phyloP scores from a whole-genome alignment of 2,888 invertebrate genomes.

The Papilio protenor region DNA sequence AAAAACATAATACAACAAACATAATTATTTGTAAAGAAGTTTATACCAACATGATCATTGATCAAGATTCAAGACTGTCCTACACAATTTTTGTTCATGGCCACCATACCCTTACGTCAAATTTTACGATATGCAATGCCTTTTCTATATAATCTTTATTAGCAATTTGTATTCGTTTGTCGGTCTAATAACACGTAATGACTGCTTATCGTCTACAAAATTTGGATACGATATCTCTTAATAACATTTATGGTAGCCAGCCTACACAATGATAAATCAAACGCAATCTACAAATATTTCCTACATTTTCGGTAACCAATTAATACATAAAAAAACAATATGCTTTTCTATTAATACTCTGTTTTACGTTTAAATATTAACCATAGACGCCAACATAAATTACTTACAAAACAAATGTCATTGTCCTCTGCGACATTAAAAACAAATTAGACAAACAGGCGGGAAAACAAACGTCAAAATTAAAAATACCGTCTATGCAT shows the following conservation, averaged over 20 bases:
- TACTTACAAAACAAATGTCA: not conserved
- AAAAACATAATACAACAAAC: not conserved
- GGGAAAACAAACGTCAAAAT: constrained; percentile 28
- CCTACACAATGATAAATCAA: constrained; percentile 19
- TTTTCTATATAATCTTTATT: constrained; percentile 28
- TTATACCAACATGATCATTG: not conserved
- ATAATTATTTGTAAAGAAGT: not conserved
- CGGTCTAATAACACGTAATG: constrained; percentile 31
- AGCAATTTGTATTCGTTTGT: constrained; percentile 34
- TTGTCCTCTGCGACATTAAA: not conserved
- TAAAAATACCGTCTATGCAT: constrained; percentile 46
- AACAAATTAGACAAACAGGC: constrained; percentile 3
- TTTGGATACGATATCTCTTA: constrained; percentile 25
- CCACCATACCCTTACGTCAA: constrained; percentile 24
- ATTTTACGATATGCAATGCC: constrained; percentile 22
- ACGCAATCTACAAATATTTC: constrained; percentile 10
- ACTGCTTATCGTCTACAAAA: constrained; percentile 21
- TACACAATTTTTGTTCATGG: not conserved
- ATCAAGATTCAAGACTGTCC: not conserved
- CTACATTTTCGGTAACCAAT: not conserved
- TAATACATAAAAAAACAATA: not conserved
- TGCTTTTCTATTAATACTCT: not conserved
- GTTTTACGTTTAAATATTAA: not conserved
- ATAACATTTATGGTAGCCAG: constrained; percentile 14
- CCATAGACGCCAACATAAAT: not conserved